Conservation (phyloP, 2,888 invertebrate genomes). For the Diachrysia chrysitis region DNA sequence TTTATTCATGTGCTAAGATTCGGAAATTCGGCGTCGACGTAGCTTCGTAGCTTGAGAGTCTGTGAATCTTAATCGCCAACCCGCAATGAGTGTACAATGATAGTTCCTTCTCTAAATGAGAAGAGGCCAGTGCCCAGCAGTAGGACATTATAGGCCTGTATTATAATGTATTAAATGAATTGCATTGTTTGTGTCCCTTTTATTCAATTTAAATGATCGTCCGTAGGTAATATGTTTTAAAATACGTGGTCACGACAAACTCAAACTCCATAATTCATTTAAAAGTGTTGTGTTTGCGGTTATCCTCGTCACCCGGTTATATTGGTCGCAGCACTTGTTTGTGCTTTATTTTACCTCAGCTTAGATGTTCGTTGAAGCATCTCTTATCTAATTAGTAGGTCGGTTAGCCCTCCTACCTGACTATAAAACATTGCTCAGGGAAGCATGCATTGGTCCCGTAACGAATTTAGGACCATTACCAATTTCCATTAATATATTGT, state of each 20-base stretch:
- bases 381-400: constrained; percentile 81
- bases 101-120: too few relatives aligned
- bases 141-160: too few relatives aligned
- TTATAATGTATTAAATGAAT: too few relatives aligned
- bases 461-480: constrained; percentile 44
- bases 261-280: constrained; percentile 22
- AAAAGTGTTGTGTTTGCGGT: constrained; percentile 38
- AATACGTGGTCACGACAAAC: too few relatives aligned
- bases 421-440: constrained; percentile 76
- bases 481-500: constrained; percentile 34
- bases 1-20: too few relatives aligned
- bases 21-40: too few relatives aligned
- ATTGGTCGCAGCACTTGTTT: constrained; percentile 47
- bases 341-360: constrained; percentile 60
- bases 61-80: too few relatives aligned
- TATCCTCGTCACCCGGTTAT: constrained; percentile 38
- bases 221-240: background rate
- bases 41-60: too few relatives aligned
- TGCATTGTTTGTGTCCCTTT: too few relatives aligned
- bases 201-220: too few relatives aligned
- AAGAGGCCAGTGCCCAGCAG: too few relatives aligned
- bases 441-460: constrained; percentile 65
- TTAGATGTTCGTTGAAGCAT: constrained; percentile 78
- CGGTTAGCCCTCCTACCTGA: constrained; percentile 70
- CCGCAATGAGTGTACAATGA: too few relatives aligned